phyloP scores from a whole-genome alignment of 2,797 vertebrate genomes.

The Phoebastria nigripes region DNA sequence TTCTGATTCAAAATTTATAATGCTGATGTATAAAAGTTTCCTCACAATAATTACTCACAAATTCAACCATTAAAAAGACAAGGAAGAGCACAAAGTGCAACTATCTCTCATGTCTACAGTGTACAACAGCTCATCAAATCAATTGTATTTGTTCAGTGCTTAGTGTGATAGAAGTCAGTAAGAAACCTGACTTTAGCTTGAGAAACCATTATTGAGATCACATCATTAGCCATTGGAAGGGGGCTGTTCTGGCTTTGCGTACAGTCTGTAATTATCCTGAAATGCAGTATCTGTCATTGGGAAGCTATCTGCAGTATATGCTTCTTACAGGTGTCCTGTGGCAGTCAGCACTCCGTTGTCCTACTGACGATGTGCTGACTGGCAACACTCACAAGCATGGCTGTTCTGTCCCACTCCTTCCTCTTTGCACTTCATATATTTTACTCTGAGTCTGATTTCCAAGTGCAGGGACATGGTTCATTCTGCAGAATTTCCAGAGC shows the following conservation, averaged over 20 bases:
- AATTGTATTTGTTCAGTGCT: background rate
- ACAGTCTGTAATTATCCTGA: background rate
- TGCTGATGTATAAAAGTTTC: background rate
- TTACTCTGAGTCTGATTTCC: background rate
- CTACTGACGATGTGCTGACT: background rate
- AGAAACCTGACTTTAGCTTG: background rate
- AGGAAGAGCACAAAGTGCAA: background rate
- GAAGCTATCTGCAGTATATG: background rate
- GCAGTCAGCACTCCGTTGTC: background rate
- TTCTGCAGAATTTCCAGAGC: background rate
- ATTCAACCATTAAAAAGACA: background rate
- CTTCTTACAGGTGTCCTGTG: background rate
- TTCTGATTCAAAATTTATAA: background rate
- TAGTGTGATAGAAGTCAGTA: background rate
- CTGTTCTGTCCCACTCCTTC: background rate
- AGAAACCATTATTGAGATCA: background rate
- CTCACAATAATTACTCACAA: background rate
- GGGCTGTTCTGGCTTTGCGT: background rate
- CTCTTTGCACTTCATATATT: background rate
- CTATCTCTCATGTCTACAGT: background rate
- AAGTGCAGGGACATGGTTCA: background rate
- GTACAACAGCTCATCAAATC: background rate
- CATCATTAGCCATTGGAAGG: background rate
- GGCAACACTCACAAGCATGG: background rate
- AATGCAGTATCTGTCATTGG: background rate